Conservation (phyloP, 2,113 vertebrate genomes). For the Todiramphus chloris region DNA sequence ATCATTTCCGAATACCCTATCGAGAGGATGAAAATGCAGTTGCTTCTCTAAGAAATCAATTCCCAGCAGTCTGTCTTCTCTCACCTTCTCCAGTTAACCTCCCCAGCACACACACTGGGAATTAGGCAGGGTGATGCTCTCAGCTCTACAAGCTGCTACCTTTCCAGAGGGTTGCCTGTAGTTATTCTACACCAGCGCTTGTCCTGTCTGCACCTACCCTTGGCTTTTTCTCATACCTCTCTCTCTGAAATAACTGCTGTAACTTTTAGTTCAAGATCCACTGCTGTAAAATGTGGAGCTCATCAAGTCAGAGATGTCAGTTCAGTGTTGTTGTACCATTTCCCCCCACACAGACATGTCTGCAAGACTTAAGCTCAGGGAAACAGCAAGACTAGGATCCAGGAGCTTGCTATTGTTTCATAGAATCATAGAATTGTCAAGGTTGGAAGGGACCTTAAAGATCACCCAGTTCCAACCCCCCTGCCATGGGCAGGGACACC, state of each 20-base stretch:
- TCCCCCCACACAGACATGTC: not conserved
- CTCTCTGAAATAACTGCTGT: not conserved
- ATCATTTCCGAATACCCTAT: not conserved
- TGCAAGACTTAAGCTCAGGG: not conserved
- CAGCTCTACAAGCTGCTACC: not conserved
- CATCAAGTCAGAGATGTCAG: not conserved
- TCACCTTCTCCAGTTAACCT: not conserved
- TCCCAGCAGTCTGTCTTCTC: not conserved
- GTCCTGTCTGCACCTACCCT: not conserved
- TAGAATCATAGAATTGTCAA: too few relatives aligned
- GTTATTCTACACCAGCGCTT: not conserved
- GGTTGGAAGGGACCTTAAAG: too few relatives aligned
- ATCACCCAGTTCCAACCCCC: too few relatives aligned
- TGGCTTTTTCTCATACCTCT: not conserved
- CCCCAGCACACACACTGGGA: not conserved
- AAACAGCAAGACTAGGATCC: not conserved
- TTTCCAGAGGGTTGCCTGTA: not conserved
- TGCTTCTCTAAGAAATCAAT: not conserved
- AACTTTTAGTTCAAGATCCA: not conserved
- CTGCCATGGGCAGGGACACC: too few relatives aligned
- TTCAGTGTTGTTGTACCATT: not conserved
- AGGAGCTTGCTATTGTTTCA: not conserved
- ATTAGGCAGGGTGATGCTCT: not conserved
- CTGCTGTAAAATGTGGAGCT: not conserved
- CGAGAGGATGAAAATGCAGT: not conserved